phyloP scores from a whole-genome alignment of 2,113 vertebrate species.

The Tragulus kanchil region DNA sequence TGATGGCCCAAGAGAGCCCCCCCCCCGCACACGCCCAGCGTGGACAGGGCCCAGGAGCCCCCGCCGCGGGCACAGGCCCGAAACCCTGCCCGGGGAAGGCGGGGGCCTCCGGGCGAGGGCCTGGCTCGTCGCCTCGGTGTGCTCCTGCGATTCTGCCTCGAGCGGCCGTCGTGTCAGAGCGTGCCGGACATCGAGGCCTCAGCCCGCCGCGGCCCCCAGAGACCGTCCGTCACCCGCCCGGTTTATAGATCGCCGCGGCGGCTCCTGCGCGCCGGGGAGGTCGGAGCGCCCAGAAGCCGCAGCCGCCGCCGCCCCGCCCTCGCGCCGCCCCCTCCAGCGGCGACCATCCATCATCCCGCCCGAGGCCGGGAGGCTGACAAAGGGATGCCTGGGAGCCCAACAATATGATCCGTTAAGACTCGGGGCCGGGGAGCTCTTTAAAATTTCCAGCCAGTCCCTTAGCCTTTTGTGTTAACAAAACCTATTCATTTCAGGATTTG shows the following conservation, averaged over 20 bases:
- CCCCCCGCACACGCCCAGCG: not conserved
- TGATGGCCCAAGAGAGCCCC: not conserved
- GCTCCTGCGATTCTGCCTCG: constrained; percentile 88
- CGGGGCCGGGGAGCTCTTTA: constrained; percentile 81
- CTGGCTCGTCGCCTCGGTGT: not conserved
- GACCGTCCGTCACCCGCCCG: constrained; percentile 96
- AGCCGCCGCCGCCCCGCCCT: constrained; percentile 91
- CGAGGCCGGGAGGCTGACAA: constrained; percentile 92
- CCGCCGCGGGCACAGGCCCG: too few species aligned
- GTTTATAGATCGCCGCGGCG: constrained; percentile 98
- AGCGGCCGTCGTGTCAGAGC: constrained; percentile 91
- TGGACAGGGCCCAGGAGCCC: constrained; percentile 19
- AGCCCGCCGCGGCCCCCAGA: constrained; percentile 96
- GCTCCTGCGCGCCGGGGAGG: constrained; percentile 92
- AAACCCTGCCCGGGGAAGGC: too few species aligned
- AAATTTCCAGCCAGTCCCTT: constrained; percentile 85
- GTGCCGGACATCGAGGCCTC: constrained; percentile 89
- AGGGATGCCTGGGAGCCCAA: constrained; percentile 88
- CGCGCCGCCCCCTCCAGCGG: constrained; percentile 88
- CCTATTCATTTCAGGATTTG: constrained; percentile 84
- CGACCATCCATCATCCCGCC: constrained; percentile 96
- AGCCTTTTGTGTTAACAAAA: constrained; percentile 86
- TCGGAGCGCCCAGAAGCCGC: constrained; percentile 94
- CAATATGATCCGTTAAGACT: constrained; percentile 86
- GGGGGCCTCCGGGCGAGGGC: too few species aligned